Percentiles rank a stretch among this genome's conserved stretches.
phyloP scores from a whole-genome alignment of 1,140 invertebrate genomes.

The Agrypnia vestita region DNA sequence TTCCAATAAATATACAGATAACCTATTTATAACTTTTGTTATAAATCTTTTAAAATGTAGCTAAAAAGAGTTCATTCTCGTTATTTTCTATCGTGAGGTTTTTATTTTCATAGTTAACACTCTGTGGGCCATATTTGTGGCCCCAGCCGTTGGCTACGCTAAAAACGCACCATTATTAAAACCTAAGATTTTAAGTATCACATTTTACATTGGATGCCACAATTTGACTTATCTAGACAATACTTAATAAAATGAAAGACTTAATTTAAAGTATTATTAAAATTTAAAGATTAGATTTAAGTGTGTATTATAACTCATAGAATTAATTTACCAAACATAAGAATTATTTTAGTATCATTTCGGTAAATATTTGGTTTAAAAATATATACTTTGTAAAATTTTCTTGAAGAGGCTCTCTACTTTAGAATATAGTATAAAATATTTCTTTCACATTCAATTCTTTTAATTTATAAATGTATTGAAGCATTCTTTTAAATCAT shows the following conservation, averaged over 20 bases:
- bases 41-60: too few species aligned
- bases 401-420: conserved; percentile 32
- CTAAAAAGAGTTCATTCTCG: too few species aligned
- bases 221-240: neutral
- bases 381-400: neutral
- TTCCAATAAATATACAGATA: too few species aligned
- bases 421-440: neutral
- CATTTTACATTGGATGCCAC: too few species aligned
- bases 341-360: neutral
- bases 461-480: neutral
- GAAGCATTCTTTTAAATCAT: neutral
- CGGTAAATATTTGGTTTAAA: neutral
- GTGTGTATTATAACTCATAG: conserved; percentile 32
- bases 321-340: neutral
- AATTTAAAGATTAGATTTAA: neutral
- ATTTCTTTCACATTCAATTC: neutral
- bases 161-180: too few species aligned
- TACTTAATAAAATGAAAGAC: conserved; percentile 32
- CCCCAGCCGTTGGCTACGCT: too few species aligned
- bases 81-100: too few species aligned
- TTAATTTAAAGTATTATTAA: conserved; percentile 40
- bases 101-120: too few species aligned
- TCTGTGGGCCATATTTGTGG: too few species aligned
- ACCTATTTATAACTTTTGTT: too few species aligned
- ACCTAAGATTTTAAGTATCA: too few species aligned